Conservation (phyloP, 2,797 vertebrate genomes). For the Neostethus bicornis region DNA sequence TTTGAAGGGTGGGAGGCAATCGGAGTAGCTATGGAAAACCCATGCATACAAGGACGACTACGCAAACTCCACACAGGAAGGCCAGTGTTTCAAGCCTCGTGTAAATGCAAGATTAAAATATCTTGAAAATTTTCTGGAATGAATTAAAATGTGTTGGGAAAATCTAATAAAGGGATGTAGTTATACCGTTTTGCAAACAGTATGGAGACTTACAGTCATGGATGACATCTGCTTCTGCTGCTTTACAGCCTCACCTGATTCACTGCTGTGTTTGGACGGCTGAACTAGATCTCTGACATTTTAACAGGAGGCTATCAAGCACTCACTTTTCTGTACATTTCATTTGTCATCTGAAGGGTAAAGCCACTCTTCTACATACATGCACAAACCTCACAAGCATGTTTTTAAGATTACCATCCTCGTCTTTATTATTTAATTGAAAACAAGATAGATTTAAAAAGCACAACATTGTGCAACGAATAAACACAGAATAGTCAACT, state of each 20-base stretch:
- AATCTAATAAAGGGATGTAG: slow-evolving; percentile 54
- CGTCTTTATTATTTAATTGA: background rate
- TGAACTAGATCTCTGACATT: slow-evolving; percentile 71
- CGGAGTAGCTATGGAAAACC: too few relatives aligned
- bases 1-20: too few relatives aligned
- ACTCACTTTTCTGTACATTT: slow-evolving; percentile 42
- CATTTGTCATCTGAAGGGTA: slow-evolving; percentile 44
- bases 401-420: slow-evolving; percentile 3
- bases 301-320: slow-evolving; percentile 54
- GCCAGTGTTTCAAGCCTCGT: too few relatives aligned
- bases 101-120: background rate
- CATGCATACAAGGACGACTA: too few relatives aligned
- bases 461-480: slow-evolving; percentile 1
- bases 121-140: background rate
- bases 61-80: too few relatives aligned
- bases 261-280: slow-evolving; percentile 60
- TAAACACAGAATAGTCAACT: slow-evolving; percentile 3
- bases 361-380: slow-evolving; percentile 16
- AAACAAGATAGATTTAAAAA: background rate
- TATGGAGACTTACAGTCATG: slow-evolving; percentile 26
- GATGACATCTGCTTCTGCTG: slow-evolving; percentile 49
- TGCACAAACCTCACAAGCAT: background rate
- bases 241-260: slow-evolving; percentile 57
- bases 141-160: background rate
- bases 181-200: slow-evolving; percentile 32